Base-by-base conservation (phyloP, 2,797 vertebrate species). In the Acrossocheilus wenchowensis region DNA sequence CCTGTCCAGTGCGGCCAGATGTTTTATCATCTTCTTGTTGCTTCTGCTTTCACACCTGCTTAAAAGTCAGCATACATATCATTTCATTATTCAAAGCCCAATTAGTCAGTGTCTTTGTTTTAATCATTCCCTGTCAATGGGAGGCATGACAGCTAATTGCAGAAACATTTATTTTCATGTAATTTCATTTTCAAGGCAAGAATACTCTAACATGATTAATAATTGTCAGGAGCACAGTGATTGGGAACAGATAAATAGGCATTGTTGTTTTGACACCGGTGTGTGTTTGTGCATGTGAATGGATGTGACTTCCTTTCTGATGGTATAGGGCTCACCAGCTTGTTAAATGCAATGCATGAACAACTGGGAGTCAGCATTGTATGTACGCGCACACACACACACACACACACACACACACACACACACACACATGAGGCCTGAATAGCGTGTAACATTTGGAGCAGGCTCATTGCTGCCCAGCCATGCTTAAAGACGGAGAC, bases 301-400 rank as follows among this genome's bases (percentile, higher is more conserved):
- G 39, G 26, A 41, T n/a, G 48, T 62, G 84, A 39, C n/a, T 85
- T 85, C 36, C 30, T 60, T 66, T 11, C 21, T 69, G 8, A 62
- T 81, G 39, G 43, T 66, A 82, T 45, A 64, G 72, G 69, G 43
- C 69, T 87, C 54, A 68, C 54, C 69, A 52, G 81, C 79, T 81
- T 88, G 82, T 89, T 90, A 90, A 87, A 85, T 88, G 73, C 82
- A 87, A 75, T 72, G 87, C 50, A 81, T 87, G 83, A 89, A 80
- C 80, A 77, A 48, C 78, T 62, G 36, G 36, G 71, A 82, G 50
- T 64, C n/a, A 8, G 19, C 5, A 36, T 62, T 8, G 39, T 30
- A 78, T 81, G 71, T 15, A 41, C 39, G 6, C 7, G n/a, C 30
- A 50, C 69, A 80, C 66, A 34, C 57, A 72, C 82, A 62, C 36